Conservation (phyloP, 2,888 invertebrate genomes). For the Hirudinaria manillensis region DNA sequence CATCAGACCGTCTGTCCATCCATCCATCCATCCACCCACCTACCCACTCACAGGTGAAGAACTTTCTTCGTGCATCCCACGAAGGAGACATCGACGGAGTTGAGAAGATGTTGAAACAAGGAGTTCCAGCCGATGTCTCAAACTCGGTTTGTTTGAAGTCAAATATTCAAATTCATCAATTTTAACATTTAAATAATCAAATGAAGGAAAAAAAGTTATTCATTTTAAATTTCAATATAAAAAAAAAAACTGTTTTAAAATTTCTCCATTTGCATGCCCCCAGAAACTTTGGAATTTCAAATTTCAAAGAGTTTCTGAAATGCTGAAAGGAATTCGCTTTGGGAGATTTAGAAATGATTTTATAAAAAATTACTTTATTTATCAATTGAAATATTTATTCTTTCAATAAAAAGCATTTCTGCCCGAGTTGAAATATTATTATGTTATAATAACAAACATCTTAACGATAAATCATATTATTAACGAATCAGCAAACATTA, state of each 20-base stretch:
- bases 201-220: background rate
- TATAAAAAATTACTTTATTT: too few relatives aligned
- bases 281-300: background rate
- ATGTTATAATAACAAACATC: too few relatives aligned
- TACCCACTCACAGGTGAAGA: conserved; percentile 15
- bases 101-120: conserved; percentile 23
- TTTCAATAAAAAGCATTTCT: too few relatives aligned
- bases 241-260: background rate
- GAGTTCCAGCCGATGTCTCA: conserved; percentile 11
- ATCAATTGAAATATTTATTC: too few relatives aligned
- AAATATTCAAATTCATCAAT: background rate
- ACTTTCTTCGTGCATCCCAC: conserved; percentile 7
- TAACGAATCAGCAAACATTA: too few relatives aligned
- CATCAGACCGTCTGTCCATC: background rate
- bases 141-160: background rate
- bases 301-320: too few relatives aligned
- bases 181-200: background rate
- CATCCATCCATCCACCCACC: background rate
- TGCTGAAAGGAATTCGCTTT: too few relatives aligned
- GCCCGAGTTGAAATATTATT: too few relatives aligned
- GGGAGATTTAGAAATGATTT: too few relatives aligned
- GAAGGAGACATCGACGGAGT: conserved; percentile 16
- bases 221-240: background rate
- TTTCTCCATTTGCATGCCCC: background rate
- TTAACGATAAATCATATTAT: too few relatives aligned